Evolutionary conservation across 2,888 invertebrate species (phyloP).

Genomic region (Eristalinus sepulchralis): DNA sequence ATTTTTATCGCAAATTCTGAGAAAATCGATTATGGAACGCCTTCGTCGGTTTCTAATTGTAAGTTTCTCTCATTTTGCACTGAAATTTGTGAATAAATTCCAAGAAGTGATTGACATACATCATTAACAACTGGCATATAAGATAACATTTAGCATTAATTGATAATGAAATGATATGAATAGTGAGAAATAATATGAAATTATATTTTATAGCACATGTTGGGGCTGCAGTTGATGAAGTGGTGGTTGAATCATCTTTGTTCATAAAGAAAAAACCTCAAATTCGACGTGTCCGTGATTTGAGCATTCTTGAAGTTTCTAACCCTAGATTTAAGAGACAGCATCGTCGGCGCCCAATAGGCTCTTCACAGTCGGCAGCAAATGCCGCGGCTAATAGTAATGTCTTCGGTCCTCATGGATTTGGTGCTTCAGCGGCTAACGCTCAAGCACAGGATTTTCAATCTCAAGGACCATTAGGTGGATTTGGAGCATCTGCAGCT

Average conservation of each 20-base stretch:
- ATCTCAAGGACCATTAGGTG: slow-evolving; percentile 75
- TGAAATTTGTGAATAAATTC: not conserved
- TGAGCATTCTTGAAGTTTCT: slow-evolving; percentile 17
- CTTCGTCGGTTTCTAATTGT: slow-evolving; percentile 22
- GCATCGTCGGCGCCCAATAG: slow-evolving; percentile 45
- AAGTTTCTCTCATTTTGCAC: not conserved
- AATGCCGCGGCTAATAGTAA: slow-evolving; percentile 76
- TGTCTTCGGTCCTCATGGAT: slow-evolving; percentile 73
- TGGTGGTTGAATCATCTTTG: slow-evolving; percentile 82
- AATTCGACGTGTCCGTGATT: slow-evolving; percentile 71
- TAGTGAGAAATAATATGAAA: too few relatives aligned
- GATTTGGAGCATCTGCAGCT: slow-evolving; percentile 79
- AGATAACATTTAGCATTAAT: not conserved
- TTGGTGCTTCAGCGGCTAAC: slow-evolving; percentile 77
- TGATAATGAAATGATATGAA: not conserved
- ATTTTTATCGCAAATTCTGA: not conserved
- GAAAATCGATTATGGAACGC: not conserved
- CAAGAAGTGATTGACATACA: not conserved
- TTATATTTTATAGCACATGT: slow-evolving; percentile 69
- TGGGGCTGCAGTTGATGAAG: slow-evolving; percentile 80
- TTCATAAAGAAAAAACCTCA: slow-evolving; percentile 80
- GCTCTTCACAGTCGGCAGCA: slow-evolving; percentile 76
- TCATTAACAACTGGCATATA: not conserved
- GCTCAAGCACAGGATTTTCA: slow-evolving; percentile 80
- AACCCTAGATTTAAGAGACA: slow-evolving; percentile 33